Evolutionary conservation across 2,113 vertebrate species (phyloP), one percentile per base, ranked within the genome.

Genomic region (Pelmatolapia mariae): DNA sequence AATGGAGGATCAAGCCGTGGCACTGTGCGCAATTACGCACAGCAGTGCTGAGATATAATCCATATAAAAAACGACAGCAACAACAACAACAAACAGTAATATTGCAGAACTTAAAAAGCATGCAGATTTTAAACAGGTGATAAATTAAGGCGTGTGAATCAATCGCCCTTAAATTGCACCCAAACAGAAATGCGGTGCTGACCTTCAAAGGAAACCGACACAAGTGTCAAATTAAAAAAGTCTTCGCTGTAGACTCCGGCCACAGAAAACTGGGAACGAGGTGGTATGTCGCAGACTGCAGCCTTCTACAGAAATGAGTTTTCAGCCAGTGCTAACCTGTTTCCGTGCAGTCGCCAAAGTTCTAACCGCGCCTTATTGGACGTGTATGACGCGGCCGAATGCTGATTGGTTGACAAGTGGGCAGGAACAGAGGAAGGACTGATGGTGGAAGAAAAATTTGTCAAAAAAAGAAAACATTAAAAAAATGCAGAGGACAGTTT

Each of bases 181-280:
- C 3, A 19, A 59, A 26, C 66, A 31, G 47, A 52, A 13, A 85
- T 82, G 82, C 82, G 61, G 79, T 10, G 82, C 90, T 91, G 82
- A 94, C 91, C 92, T 90, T 47, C 1, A 38, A 29, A 82, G 18
- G 52, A 80, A 29, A 45, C 24, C 19, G 79, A 2, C 2, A 26
- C 66, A 80, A 71, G 26, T 68, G n/a, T 10, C 1, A 33, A 43
- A 47, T 3, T n/a, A n/a, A 19, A 57, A 83, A 80, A 10, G 53
- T 18, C 18, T 99, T 98, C 98, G 98, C 95, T 96, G 97, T n/a
- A 80, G 84, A 86, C 53, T 81, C 80, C 59, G 16, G 54, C 56
- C 84, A 53, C 81, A 59, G 50, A 53, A 52, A 29, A 59, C 45
- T 53, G 82, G 81, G 71, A 45, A 82, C 31, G 59, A 86, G 89